Base-by-base conservation (phyloP, 2,113 vertebrate genomes). In the Microcebus jonahi region DNA sequence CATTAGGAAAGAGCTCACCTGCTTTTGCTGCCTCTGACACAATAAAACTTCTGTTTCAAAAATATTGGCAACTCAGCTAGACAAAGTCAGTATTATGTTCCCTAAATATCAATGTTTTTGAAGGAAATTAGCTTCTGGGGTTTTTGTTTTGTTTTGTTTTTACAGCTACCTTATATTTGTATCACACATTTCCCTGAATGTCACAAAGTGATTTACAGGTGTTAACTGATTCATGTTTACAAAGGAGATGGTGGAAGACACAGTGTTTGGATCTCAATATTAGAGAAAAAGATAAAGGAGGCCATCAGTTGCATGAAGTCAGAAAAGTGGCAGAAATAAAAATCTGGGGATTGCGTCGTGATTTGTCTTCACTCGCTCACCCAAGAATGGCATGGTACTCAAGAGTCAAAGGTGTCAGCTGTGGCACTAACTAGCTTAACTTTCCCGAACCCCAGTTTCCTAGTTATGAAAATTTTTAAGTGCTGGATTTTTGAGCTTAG, bases 151-250 rank as follows among this genome's bases (percentile, higher is more conserved):
- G 42, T 42, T 82, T 90, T 76, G 57, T 36, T 96, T 94, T 86
- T 89, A 95, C 96, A 94, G 91, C 87, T 95, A 96, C 95, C 82
- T 97, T 91, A 59, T 96, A 91, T 94, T 97, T 95, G 94, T 53
- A 96, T 96, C 82, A 15, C 96, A 96, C 57, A 89, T 93, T 86
- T 94, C 83, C 9, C 86, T 67, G 42, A 65, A 82, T 86, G 79
- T 76, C 94, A 75, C 59, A n/a, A 71, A 97, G 87, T 95, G 79
- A 95, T 93, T 97, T 93, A 91, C 96, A 95, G 91, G 96, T 97
- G 85, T 73, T 90, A 96, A 96, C 68, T 89, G 96, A 95, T 70
- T 91, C 67, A 21, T 79, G 29, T 34, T 90, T 93, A 79, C 27
- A 39, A 93, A 71, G 23, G 55, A 71, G 31, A 71, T 92, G 83